Percentiles rank a stretch among this genome's conserved stretches.
These are phyloP conservation scores for Nomada fucata DNA, from an alignment of 2,888 invertebrate species.

Conservation along the genomic window DNA sequence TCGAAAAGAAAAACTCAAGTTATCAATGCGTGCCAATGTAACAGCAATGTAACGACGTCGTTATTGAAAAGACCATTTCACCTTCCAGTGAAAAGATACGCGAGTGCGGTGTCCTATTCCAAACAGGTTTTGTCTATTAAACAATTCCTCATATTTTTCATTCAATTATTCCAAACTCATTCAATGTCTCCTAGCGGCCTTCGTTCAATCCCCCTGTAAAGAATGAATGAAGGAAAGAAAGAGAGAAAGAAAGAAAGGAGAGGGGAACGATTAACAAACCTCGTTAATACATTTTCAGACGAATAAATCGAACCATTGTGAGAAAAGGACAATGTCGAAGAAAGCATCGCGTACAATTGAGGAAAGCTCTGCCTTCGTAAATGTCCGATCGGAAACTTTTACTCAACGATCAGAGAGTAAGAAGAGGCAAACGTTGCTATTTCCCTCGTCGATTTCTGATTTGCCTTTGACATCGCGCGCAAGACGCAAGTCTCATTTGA, in stretches of 20 bases:
- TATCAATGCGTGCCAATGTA: background rate
- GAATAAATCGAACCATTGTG: no score
- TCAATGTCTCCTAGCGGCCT: no score
- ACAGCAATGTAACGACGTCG: background rate
- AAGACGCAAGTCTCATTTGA: background rate
- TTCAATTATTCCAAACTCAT: background rate
- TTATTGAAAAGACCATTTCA: slow-evolving; percentile 19
- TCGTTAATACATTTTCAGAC: slow-evolving; percentile 27
- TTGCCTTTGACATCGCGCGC: background rate
- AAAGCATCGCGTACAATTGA: background rate
- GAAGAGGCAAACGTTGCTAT: background rate
- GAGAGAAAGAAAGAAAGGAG: background rate
- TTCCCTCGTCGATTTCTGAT: slow-evolving; percentile 28
- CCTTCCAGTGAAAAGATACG: background rate
- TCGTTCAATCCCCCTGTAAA: background rate
- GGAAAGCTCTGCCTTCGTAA: background rate
- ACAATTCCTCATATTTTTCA: background rate
- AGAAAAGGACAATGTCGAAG: background rate
- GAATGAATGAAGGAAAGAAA: background rate
- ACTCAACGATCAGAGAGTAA: background rate
- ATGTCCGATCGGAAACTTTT: background rate
- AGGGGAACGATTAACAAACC: background rate
- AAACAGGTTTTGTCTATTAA: slow-evolving; percentile 6
- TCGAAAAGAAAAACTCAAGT: background rate
- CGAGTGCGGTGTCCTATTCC: background rate